phyloP scores from a whole-genome alignment of 1,140 invertebrate species.

The Trichogramma pretiosum region DNA sequence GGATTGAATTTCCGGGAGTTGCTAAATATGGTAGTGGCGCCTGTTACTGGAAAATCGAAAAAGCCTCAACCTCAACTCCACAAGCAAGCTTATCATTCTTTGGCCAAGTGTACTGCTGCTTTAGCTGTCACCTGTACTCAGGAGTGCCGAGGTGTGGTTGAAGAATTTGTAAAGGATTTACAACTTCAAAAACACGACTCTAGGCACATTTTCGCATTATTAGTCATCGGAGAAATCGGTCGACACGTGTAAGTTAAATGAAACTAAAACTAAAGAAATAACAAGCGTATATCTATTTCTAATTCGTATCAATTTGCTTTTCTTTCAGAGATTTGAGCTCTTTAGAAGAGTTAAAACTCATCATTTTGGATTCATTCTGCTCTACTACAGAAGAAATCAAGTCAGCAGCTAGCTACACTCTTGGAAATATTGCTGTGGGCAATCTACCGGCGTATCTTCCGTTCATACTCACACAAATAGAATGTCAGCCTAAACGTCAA shows the following conservation, averaged over 20 bases:
- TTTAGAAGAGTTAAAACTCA: slow-evolving; percentile 62
- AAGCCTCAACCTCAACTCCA: slow-evolving; percentile 38
- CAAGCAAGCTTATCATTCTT: slow-evolving; percentile 78
- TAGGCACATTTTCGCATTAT: slow-evolving; percentile 81
- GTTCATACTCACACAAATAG: slow-evolving; percentile 89
- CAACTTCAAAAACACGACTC: slow-evolving; percentile 65
- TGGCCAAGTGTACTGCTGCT: slow-evolving; percentile 92
- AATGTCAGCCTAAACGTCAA: slow-evolving; percentile 85
- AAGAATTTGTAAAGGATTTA: slow-evolving; percentile 78
- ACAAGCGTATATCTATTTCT: too few species aligned
- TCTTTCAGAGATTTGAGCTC: slow-evolving; percentile 73
- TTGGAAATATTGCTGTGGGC: slow-evolving; percentile 90
- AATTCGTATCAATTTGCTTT: background rate
- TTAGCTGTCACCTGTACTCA: slow-evolving; percentile 69
- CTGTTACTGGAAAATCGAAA: slow-evolving; percentile 46
- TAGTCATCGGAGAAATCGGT: slow-evolving; percentile 95
- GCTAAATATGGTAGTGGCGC: slow-evolving; percentile 61
- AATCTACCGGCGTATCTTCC: slow-evolving; percentile 90
- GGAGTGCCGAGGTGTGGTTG: slow-evolving; percentile 72
- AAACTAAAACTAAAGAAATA: slow-evolving; percentile 3
- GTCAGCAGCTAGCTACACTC: slow-evolving; percentile 90
- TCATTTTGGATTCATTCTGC: slow-evolving; percentile 67
- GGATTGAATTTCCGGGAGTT: slow-evolving; percentile 74
- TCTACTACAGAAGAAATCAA: slow-evolving; percentile 81
- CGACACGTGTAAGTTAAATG: slow-evolving; percentile 71